Evolutionary conservation across 2,797 vertebrate species (phyloP), one percentile per base, ranked within the genome.

Genomic region (Varecia variegata): DNA sequence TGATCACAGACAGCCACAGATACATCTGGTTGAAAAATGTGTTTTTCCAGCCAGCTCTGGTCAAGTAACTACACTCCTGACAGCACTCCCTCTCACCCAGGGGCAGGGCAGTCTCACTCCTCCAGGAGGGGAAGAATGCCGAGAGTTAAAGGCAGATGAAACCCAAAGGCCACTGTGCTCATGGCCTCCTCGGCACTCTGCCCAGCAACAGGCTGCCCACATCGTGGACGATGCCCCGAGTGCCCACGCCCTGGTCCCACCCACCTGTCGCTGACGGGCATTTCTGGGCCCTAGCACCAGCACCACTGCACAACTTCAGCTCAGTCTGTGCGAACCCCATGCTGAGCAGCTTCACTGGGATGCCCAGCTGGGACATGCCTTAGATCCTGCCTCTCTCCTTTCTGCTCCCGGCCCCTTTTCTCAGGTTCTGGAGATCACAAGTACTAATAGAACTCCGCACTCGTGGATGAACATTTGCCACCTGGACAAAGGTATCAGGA

Each of bases 181-280:
- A 11, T 20, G 18, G 27, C 54, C 38, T 20, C 45, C 25, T 7
- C 62, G 70, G 52, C 3, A 9, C 30, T 77, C 71, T 58, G 67
- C 71, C 40, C 11, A 9, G 58, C 38, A 65, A 30, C 8, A 65
- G 5, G 27, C 60, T 10, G 17, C 21, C 65, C 15, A 13, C 40
- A 74, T 45, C 25, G 4, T 10, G 23, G 47, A 12, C 1, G 3
- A 62, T 4, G 13, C 32, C 77, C 32, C 20, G 10, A 0, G 62
- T 58, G 74, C 35, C 86, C 83, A 20, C 0, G 1, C 71, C 67
- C 15, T 0, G 15, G 56, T 7, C 58, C 67, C 40, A 10, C 50
- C 88, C 47, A 95, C 94, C 94, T 93, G 96, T 88, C 4, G 71
- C 77, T 27, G 65, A n/a, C 0, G 20, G 89, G 54, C 7, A 13